A percentile compares a stretch with the other conserved stretches of the same genome.
phyloP scores from a whole-genome alignment of 2,888 invertebrate genomes.

The Calliopum simillimum region DNA sequence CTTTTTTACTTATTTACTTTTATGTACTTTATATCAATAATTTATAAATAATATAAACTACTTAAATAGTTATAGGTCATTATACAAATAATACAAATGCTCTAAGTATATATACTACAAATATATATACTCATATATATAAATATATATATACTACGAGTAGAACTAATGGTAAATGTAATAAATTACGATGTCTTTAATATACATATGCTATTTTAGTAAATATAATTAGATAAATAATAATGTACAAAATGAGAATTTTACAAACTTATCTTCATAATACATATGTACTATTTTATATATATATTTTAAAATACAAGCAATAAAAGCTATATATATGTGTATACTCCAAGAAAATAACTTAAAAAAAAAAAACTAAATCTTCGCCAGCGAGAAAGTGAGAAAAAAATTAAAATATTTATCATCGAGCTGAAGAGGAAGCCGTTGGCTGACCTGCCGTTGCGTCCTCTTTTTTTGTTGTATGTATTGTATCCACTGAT shows the following conservation, averaged over 20 bases:
- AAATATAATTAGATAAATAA: conserved; percentile 33
- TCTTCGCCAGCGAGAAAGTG: conserved; percentile 31
- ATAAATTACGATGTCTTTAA: conserved; percentile 35
- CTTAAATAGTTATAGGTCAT: conserved; percentile 44
- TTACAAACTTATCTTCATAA: conserved; percentile 32
- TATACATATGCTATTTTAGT: conserved; percentile 29
- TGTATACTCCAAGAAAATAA: conserved; percentile 30
- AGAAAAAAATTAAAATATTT: conserved; percentile 38
- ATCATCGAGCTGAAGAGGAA: conserved; percentile 59
- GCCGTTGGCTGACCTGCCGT: conserved; percentile 53
- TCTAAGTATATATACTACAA: conserved; percentile 49
- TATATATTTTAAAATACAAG: conserved; percentile 36
- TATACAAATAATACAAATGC: conserved; percentile 64
- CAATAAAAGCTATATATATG: conserved; percentile 35
- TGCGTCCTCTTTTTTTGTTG: conserved; percentile 51
- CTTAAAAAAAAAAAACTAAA: conserved; percentile 34
- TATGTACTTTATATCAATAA: conserved; percentile 27
- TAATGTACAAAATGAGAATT: conserved; percentile 38
- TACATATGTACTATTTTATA: conserved; percentile 3
- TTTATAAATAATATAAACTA: conserved; percentile 43
- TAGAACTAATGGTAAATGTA: conserved; percentile 29
- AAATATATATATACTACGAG: conserved; percentile 29
- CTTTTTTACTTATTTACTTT: not conserved
- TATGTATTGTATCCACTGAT: conserved; percentile 51
- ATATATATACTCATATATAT: conserved; percentile 35